Conservation (phyloP, 2,113 vertebrate genomes). For the Elgaria multicarinata region DNA sequence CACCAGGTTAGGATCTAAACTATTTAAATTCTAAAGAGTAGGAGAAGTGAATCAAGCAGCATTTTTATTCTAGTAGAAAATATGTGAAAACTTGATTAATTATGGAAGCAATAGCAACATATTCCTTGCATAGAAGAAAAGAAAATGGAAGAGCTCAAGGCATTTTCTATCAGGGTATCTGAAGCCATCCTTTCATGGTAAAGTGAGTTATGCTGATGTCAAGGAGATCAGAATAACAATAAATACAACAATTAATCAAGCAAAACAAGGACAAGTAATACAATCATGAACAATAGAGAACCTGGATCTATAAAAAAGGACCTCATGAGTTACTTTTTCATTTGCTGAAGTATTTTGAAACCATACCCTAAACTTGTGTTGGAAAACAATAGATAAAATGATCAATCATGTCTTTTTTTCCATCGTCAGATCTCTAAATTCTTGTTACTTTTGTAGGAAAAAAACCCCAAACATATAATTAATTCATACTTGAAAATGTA, state of each 20-base stretch:
- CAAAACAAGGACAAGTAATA: background rate
- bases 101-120: background rate
- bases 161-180: background rate
- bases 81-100: background rate
- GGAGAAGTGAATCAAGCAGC: background rate
- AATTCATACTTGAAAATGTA: background rate
- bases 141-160: constrained; percentile 5
- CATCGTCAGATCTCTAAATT: constrained; percentile 27
- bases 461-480: background rate
- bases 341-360: background rate
- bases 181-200: background rate
- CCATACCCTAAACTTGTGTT: background rate
- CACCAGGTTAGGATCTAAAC: too few relatives aligned
- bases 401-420: constrained; percentile 34
- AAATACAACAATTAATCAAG: background rate
- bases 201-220: background rate
- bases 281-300: background rate
- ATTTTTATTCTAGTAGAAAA: background rate
- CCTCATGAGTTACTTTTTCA: background rate
- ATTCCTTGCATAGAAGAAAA: background rate
- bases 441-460: background rate
- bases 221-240: background rate
- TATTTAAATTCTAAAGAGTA: too few relatives aligned
- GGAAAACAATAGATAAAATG: constrained; percentile 19
- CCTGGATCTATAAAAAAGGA: background rate